A percentile compares a stretch with the other conserved stretches of the same genome.
Conservation (phyloP, 2,888 invertebrate species). For the Dryobota labecula region DNA sequence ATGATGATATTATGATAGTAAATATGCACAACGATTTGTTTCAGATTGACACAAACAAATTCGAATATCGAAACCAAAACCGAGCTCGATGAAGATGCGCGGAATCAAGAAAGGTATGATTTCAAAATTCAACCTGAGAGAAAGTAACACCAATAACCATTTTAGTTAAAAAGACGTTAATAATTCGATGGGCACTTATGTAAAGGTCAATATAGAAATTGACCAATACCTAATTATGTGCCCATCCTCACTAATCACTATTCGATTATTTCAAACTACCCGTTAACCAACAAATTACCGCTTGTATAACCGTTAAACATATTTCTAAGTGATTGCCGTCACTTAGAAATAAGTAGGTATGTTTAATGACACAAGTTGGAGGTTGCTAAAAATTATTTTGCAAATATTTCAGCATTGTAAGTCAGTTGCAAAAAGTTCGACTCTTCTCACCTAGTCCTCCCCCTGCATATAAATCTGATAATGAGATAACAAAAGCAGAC, state of each 20-base stretch:
- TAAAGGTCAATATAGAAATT: background rate
- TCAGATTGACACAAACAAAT: constrained; percentile 64
- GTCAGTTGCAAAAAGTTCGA: constrained; percentile 73
- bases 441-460: constrained; percentile 71
- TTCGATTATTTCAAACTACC: constrained; percentile 16
- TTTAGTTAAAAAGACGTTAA: background rate
- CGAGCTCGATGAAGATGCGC: constrained; percentile 69
- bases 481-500: constrained; percentile 70
- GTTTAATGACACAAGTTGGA: background rate
- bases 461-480: constrained; percentile 59
- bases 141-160: background rate
- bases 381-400: background rate
- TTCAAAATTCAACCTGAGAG: background rate
- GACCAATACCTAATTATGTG: background rate
- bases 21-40: constrained; percentile 30
- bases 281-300: background rate
- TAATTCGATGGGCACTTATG: background rate
- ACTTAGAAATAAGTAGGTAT: background rate
- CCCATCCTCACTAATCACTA: background rate
- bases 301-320: no score
- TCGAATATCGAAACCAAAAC: constrained; percentile 76
- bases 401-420: constrained; percentile 61
- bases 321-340: no score
- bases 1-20: constrained; percentile 1
- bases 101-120: constrained; percentile 66